phyloP scores from a whole-genome alignment of 1,140 invertebrate genomes.

The Lepeophtheirus salmonis region DNA sequence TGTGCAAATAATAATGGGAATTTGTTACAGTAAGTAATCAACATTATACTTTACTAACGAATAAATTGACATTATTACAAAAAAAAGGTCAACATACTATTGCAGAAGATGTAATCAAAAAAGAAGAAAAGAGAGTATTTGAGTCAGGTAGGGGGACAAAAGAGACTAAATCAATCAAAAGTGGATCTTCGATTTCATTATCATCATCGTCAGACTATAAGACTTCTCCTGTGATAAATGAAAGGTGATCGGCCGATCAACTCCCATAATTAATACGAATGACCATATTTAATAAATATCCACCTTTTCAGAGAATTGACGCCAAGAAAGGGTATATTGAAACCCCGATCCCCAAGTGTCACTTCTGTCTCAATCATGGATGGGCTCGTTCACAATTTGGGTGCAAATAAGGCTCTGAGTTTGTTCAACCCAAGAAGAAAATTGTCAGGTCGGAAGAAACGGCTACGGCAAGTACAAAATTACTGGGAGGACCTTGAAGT shows the following conservation, averaged over 20 bases:
- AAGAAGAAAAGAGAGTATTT: too few relatives aligned
- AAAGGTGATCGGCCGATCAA: background rate
- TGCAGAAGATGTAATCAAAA: too few relatives aligned
- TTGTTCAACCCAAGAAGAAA: background rate
- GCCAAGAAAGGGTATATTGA: background rate
- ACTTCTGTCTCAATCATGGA: background rate
- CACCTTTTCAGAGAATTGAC: background rate
- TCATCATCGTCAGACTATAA: too few relatives aligned
- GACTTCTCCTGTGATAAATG: background rate
- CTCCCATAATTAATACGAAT: background rate
- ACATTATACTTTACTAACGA: too few relatives aligned
- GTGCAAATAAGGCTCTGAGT: background rate
- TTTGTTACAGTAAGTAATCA: too few relatives aligned
- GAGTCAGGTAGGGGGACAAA: too few relatives aligned
- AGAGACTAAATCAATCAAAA: too few relatives aligned
- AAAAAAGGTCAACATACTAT: too few relatives aligned
- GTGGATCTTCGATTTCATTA: too few relatives aligned
- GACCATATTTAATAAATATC: background rate
- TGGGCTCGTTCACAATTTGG: background rate
- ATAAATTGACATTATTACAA: too few relatives aligned
- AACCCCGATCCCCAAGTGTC: background rate
- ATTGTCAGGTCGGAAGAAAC: background rate
- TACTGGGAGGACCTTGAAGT: background rate
- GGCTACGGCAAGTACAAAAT: background rate
- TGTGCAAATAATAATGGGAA: too few relatives aligned